A percentile compares a stretch with the other conserved stretches of the same genome.
These are phyloP conservation scores for Maniola hyperantus DNA, from an alignment of 2,888 invertebrate genomes.

Conservation along the genomic window DNA sequence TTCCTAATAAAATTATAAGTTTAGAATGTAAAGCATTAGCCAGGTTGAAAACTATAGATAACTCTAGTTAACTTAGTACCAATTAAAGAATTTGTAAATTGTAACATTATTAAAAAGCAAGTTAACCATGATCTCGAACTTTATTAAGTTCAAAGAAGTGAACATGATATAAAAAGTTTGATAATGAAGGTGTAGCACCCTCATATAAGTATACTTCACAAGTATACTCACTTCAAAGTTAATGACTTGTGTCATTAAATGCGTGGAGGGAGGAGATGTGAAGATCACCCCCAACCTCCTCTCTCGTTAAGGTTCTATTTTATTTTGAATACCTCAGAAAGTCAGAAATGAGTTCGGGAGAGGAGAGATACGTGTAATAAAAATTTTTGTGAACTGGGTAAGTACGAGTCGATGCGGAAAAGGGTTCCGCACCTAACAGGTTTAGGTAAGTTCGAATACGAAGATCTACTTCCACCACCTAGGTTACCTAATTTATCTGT, in stretches of 20 bases:
- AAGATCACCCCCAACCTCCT: conserved; percentile 59
- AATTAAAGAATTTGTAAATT: no score
- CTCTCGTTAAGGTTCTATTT: conserved; percentile 52
- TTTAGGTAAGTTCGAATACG: background rate
- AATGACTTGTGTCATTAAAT: conserved; percentile 26
- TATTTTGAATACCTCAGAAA: conserved; percentile 58
- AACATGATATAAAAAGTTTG: no score
- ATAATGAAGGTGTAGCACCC: conserved; percentile 1
- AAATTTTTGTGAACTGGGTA: conserved; percentile 8
- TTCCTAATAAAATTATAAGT: no score
- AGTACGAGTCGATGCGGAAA: background rate
- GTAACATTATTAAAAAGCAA: no score
- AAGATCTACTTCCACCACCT: background rate
- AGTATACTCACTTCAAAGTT: conserved; percentile 23
- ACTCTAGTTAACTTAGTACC: no score
- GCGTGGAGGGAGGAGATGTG: conserved; percentile 51
- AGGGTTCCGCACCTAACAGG: conserved; percentile 6
- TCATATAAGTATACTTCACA: conserved; percentile 19
- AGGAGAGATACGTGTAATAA: conserved; percentile 55
- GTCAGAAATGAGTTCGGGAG: conserved; percentile 47
- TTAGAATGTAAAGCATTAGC: no score
- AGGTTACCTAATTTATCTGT: no score
- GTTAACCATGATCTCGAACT: no score
- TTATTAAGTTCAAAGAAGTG: no score
- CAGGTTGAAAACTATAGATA: no score